Evolutionary conservation across 2,888 invertebrate genomes (phyloP).

Genomic region (Conomelus anceps): DNA sequence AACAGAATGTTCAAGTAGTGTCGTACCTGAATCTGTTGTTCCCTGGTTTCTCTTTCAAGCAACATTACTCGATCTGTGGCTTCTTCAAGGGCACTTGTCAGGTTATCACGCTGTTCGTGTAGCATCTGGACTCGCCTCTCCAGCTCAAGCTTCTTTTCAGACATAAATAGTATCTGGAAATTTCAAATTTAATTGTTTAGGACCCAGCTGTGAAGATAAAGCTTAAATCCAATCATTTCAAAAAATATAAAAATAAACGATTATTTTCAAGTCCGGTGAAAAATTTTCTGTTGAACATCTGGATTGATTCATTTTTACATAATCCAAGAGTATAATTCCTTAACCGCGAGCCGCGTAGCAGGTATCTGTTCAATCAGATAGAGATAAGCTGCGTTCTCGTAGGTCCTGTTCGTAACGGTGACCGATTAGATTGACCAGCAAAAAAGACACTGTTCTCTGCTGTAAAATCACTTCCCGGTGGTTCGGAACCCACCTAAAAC

Average conservation of each 20-base stretch:
- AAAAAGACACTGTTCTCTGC: too few species aligned
- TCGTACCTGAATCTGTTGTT: constrained; percentile 64
- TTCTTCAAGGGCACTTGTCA: constrained; percentile 77
- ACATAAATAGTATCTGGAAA: constrained; percentile 63
- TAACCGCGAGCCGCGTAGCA: too few species aligned
- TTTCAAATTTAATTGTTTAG: not conserved
- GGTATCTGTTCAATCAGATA: too few species aligned
- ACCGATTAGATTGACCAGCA: too few species aligned
- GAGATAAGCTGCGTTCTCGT: too few species aligned
- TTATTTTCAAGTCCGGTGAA: not conserved
- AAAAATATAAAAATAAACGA: not conserved
- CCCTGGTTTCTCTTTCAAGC: constrained; percentile 69
- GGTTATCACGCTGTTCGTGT: constrained; percentile 70
- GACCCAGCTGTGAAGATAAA: not conserved
- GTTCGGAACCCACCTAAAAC: too few species aligned
- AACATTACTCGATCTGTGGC: constrained; percentile 81
- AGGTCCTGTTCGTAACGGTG: too few species aligned
- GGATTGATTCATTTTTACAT: too few species aligned
- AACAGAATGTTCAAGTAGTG: too few species aligned
- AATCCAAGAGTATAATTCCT: too few species aligned
- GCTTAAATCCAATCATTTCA: not conserved
- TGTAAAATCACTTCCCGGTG: too few species aligned
- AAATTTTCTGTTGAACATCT: too few species aligned
- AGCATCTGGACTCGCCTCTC: constrained; percentile 71
- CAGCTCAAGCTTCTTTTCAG: constrained; percentile 75